These are phyloP conservation scores for Hypomecis atomaria DNA, from an alignment of 2,888 invertebrate genomes.

Conservation along the genomic window DNA sequence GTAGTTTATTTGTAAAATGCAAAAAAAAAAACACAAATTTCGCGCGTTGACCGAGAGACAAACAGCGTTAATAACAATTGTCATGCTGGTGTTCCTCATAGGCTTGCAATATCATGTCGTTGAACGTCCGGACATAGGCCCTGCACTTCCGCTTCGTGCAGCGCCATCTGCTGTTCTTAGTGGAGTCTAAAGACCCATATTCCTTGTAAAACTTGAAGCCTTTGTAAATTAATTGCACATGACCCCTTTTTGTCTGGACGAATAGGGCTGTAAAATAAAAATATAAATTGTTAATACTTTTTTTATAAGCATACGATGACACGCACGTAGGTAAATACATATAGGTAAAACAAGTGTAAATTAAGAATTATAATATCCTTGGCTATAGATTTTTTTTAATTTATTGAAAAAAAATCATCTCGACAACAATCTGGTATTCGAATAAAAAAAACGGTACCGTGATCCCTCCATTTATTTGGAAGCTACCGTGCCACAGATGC, in stretches of 20 bases:
- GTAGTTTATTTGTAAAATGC: no score
- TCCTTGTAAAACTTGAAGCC: slow-evolving; percentile 53
- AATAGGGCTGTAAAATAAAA: slow-evolving; percentile 45
- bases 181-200: slow-evolving; percentile 26
- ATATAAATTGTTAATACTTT: neutral
- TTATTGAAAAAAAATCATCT: no score
- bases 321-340: no score
- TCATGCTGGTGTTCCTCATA: slow-evolving; percentile 33
- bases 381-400: no score
- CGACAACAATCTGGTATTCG: no score
- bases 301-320: no score
- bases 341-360: no score
- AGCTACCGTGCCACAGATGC: no score
- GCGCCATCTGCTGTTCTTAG: slow-evolving; percentile 38
- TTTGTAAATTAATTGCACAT: slow-evolving; percentile 46
- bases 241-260: slow-evolving; percentile 45
- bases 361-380: no score
- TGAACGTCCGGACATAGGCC: slow-evolving; percentile 36
- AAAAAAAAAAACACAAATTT: no score
- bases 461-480: no score
- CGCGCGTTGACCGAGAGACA: neutral
- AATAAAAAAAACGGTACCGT: no score
- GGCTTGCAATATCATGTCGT: slow-evolving; percentile 32
- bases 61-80: neutral
- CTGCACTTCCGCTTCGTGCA: slow-evolving; percentile 43